A percentile compares a stretch with the other conserved stretches of the same genome.
Evolutionary conservation across 2,113 vertebrate species (phyloP).

Genomic region (Octodon degus): DNA sequence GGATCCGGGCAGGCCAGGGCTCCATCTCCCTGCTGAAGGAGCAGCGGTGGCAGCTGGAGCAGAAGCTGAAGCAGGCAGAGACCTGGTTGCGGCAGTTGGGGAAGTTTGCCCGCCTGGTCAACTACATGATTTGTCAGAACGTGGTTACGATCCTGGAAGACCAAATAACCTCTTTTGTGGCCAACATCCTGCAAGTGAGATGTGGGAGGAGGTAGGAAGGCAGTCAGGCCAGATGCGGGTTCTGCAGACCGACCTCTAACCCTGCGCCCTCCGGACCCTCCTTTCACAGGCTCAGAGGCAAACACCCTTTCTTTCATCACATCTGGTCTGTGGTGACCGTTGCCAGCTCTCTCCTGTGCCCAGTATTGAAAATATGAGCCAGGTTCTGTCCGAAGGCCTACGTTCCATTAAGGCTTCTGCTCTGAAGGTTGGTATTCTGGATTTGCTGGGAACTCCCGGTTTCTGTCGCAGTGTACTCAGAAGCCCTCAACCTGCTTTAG

Average conservation of each 20-base stretch:
- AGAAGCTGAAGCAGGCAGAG: constrained; percentile 77
- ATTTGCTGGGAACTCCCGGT: background rate
- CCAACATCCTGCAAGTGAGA: constrained; percentile 85
- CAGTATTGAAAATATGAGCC: constrained; percentile 80
- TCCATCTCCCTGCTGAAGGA: constrained; percentile 82
- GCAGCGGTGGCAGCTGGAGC: constrained; percentile 77
- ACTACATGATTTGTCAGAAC: constrained; percentile 87
- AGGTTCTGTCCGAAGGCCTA: constrained; percentile 80
- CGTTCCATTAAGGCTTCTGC: constrained; percentile 73
- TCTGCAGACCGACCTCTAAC: background rate
- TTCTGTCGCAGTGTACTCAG: background rate
- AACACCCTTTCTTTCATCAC: constrained; percentile 81
- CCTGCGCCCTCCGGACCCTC: background rate
- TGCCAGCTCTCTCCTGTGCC: constrained; percentile 84
- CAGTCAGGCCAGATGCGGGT: background rate
- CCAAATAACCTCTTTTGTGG: constrained; percentile 84
- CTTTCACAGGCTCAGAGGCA: constrained; percentile 60
- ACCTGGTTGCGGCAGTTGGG: constrained; percentile 83
- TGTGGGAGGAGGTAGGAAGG: constrained; percentile 33
- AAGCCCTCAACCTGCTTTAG: background rate
- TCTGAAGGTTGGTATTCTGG: constrained; percentile 87
- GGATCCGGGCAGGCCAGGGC: constrained; percentile 52
- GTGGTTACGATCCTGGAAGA: constrained; percentile 83
- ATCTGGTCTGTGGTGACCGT: constrained; percentile 82
- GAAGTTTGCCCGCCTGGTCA: constrained; percentile 84